Conservation (phyloP, 1,140 invertebrate genomes). For the Lepidostoma basale region DNA sequence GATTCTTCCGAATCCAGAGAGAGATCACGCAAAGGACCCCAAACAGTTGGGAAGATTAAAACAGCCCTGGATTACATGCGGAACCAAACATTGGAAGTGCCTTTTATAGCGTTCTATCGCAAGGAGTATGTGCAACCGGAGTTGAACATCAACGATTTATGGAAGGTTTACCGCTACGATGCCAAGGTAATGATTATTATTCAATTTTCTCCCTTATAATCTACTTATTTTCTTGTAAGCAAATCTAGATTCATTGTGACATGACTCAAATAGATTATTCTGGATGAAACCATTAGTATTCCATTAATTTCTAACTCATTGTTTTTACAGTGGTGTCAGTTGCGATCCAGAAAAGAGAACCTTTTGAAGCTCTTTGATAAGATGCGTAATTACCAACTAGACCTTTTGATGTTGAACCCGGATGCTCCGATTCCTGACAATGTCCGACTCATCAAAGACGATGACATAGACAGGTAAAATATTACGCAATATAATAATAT, state of each 20-base stretch:
- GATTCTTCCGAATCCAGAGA: slow-evolving; percentile 63
- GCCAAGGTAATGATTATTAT: slow-evolving; percentile 71
- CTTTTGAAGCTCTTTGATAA: slow-evolving; percentile 84
- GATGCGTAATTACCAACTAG: slow-evolving; percentile 90
- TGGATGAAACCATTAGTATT: neutral
- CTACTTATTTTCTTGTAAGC: neutral
- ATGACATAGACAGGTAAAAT: slow-evolving; percentile 78
- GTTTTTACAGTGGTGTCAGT: slow-evolving; percentile 82
- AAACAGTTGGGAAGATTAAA: slow-evolving; percentile 82
- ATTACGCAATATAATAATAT: neutral
- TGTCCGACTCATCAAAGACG: slow-evolving; percentile 81
- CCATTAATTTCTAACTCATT: neutral
- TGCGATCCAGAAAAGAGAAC: slow-evolving; percentile 86
- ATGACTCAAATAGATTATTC: neutral
- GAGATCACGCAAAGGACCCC: slow-evolving; percentile 50
- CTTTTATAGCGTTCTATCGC: slow-evolving; percentile 98
- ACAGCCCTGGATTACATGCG: slow-evolving; percentile 96
- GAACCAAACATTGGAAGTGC: slow-evolving; percentile 93
- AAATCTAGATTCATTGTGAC: neutral
- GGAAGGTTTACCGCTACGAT: slow-evolving; percentile 96
- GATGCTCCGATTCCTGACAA: slow-evolving; percentile 85
- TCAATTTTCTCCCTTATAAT: slow-evolving; percentile 7
- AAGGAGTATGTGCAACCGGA: slow-evolving; percentile 98
- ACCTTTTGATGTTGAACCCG: slow-evolving; percentile 81
- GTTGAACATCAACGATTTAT: slow-evolving; percentile 93